Percentiles rank a stretch among this genome's conserved stretches.
These are phyloP conservation scores for Macrobrachium nipponense DNA, from an alignment of 1,140 invertebrate genomes.

Conservation along the genomic window DNA sequence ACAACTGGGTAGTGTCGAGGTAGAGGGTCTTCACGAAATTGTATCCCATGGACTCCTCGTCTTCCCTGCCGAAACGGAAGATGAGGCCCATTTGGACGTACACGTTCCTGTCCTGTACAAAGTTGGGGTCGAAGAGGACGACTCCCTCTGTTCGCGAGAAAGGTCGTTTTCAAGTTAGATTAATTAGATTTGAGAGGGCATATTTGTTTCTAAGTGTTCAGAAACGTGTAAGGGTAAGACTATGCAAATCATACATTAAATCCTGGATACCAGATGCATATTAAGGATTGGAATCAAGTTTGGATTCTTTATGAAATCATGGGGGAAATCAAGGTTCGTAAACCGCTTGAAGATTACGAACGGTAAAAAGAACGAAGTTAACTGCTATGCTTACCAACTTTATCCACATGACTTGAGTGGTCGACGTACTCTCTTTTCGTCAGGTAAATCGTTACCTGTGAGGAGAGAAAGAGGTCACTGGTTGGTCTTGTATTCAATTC, in stretches of 20 bases:
- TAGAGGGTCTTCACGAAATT: constrained; percentile 98
- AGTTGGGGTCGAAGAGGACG: constrained; percentile 90
- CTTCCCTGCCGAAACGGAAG: constrained; percentile 96
- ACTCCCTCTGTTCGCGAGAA: constrained; percentile 84
- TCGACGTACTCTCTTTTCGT: constrained; percentile 97
- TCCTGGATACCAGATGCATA: too few species aligned
- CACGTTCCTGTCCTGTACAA: constrained; percentile 85
- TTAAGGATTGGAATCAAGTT: too few species aligned
- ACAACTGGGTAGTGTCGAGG: constrained; percentile 87
- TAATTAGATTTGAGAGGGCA: not conserved
- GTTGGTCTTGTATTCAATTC: too few species aligned
- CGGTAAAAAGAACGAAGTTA: too few species aligned
- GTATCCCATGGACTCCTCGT: constrained; percentile 97
- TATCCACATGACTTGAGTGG: constrained; percentile 88
- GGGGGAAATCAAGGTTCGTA: too few species aligned
- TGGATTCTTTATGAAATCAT: too few species aligned
- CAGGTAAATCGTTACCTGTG: constrained; percentile 85
- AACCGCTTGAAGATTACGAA: too few species aligned
- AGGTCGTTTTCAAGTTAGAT: not conserved
- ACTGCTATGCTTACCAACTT: constrained; percentile 71
- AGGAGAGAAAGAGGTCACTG: not conserved
- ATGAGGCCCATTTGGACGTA: constrained; percentile 94
- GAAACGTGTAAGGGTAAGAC: too few species aligned
- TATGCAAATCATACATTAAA: too few species aligned
- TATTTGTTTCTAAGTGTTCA: too few species aligned